phyloP scores from a whole-genome alignment of 2,113 vertebrate genomes.

The Cryptoleucopteryx plumbea region DNA sequence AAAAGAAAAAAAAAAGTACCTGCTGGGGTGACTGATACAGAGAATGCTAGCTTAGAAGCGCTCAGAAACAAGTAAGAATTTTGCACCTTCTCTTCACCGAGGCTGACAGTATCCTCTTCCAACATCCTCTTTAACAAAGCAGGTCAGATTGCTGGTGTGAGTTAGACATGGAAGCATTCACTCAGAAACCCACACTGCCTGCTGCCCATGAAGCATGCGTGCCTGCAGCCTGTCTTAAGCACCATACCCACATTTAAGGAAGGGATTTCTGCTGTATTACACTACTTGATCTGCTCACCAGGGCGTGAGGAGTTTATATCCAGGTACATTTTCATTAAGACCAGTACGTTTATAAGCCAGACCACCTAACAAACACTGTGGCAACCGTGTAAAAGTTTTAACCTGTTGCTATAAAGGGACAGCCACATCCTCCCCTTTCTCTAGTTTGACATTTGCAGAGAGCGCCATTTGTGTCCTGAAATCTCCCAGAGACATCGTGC shows the following conservation, averaged over 20 bases:
- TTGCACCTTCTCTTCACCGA: neutral
- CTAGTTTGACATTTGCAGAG: neutral
- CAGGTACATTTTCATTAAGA: neutral
- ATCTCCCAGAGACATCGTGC: neutral
- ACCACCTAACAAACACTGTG: neutral
- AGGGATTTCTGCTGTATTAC: neutral
- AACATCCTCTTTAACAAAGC: neutral
- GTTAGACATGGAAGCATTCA: accelerated
- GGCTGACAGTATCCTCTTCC: neutral
- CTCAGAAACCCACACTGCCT: neutral
- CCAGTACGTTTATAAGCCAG: neutral
- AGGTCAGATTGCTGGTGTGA: neutral
- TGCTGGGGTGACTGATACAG: neutral
- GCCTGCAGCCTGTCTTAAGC: neutral
- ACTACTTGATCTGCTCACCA: neutral
- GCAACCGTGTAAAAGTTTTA: neutral
- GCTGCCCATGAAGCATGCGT: neutral
- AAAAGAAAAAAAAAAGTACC: no score
- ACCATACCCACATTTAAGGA: accelerated
- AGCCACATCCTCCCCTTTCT: neutral
- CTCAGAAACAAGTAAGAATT: neutral
- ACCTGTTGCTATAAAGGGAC: neutral
- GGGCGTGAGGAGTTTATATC: neutral
- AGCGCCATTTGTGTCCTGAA: neutral
- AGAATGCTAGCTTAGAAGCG: neutral